phyloP scores from a whole-genome alignment of 2,113 vertebrate species.

The Tonatia bakeri region DNA sequence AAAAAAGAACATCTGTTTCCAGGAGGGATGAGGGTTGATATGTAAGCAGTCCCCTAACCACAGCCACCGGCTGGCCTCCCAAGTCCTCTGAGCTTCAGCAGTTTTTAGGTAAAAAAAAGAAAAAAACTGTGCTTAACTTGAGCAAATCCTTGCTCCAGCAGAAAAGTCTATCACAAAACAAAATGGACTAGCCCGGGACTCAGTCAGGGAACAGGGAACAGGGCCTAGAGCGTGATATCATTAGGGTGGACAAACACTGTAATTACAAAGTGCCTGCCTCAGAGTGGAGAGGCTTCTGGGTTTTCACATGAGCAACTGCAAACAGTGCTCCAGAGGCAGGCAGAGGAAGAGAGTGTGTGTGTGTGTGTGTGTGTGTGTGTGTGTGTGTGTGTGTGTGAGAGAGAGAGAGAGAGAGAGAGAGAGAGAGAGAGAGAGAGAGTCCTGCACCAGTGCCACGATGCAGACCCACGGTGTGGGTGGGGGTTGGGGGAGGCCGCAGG shows the following conservation, averaged over 20 bases:
- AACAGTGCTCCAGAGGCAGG: neutral
- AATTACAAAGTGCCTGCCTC: neutral
- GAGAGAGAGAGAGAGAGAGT: too few species aligned
- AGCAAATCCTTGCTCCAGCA: conserved; percentile 38
- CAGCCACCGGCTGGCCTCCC: neutral
- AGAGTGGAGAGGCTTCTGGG: neutral
- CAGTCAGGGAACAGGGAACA: neutral
- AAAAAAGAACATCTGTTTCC: neutral
- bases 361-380: neutral
- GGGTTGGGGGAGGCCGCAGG: neutral
- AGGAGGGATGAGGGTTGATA: neutral
- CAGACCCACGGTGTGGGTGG: neutral
- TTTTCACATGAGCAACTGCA: neutral
- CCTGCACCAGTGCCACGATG: neutral
- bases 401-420: too few species aligned
- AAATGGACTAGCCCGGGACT: neutral
- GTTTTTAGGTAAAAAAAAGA: conserved; percentile 35
- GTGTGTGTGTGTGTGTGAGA: neutral
- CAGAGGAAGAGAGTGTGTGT: neutral
- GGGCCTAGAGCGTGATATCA: neutral
- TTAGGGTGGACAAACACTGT: conserved; percentile 7
- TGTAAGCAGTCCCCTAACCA: neutral
- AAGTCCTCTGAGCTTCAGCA: conserved; percentile 7
- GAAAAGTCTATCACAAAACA: conserved; percentile 17
- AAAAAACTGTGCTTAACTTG: conserved; percentile 45